Percentiles rank a stretch among this genome's conserved stretches.
Evolutionary conservation across 2,113 vertebrate species (phyloP).

Genomic region (Perccottus glenii): DNA sequence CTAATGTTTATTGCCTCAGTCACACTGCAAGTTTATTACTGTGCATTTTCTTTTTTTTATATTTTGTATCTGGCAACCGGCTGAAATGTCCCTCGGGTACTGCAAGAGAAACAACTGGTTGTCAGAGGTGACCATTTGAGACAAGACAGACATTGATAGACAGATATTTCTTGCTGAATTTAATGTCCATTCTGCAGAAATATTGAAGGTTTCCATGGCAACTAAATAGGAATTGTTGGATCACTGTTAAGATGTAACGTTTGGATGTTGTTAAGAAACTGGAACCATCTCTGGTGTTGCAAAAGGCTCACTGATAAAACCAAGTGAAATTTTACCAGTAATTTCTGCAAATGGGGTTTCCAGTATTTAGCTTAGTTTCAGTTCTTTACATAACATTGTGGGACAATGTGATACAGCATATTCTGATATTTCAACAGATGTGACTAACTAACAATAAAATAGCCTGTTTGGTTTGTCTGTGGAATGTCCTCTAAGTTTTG

Average conservation of each 20-base stretch:
- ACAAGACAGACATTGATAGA: slow-evolving; percentile 10
- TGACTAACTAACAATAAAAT: neutral
- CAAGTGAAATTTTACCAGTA: neutral
- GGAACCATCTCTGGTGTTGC: neutral
- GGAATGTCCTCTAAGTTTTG: too few species aligned
- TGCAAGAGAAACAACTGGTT: slow-evolving; percentile 51
- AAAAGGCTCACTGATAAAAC: neutral
- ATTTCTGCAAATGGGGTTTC: neutral
- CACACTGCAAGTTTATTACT: slow-evolving; percentile 45
- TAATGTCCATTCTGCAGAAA: slow-evolving; percentile 40
- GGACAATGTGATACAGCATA: too few species aligned
- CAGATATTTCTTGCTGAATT: slow-evolving; percentile 14
- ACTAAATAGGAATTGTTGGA: slow-evolving; percentile 55
- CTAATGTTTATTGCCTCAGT: slow-evolving; percentile 50
- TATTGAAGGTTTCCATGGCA: slow-evolving; percentile 71
- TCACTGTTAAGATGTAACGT: slow-evolving; percentile 12
- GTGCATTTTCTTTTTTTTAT: neutral
- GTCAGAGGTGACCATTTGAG: slow-evolving; percentile 58
- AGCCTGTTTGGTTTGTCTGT: too few species aligned
- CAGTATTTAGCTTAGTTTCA: neutral
- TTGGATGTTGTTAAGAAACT: slow-evolving; percentile 5
- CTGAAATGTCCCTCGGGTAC: slow-evolving; percentile 21
- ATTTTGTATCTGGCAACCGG: slow-evolving; percentile 10
- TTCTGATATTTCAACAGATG: too few species aligned
- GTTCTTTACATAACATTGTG: too few species aligned